These are phyloP conservation scores for Acanthurus tractus DNA, from an alignment of 2,797 vertebrate genomes.

Conservation along the genomic window DNA sequence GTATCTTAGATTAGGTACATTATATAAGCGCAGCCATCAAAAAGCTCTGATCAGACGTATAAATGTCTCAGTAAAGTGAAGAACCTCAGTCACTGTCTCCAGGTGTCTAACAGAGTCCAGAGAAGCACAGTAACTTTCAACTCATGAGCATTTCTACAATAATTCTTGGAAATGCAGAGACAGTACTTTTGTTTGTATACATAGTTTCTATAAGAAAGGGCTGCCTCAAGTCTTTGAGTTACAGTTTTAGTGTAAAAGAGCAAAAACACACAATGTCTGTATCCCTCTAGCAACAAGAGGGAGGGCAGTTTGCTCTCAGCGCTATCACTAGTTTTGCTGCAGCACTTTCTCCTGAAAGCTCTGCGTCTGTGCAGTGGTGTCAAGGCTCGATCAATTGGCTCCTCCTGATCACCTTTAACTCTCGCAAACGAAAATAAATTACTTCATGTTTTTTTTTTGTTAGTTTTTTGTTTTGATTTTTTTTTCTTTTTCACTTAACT, in stretches of 20 bases:
- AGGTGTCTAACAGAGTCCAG: slow-evolving; percentile 57
- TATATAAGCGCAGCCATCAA: slow-evolving; percentile 87
- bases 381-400: slow-evolving; percentile 74
- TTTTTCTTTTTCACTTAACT: slow-evolving; percentile 57
- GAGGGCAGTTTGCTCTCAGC: slow-evolving; percentile 78
- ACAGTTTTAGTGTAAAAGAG: slow-evolving; percentile 88
- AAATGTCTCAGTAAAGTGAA: slow-evolving; percentile 67
- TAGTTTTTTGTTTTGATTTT: neutral
- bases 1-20: slow-evolving; percentile 83
- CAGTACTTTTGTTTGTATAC: slow-evolving; percentile 79
- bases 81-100: slow-evolving; percentile 59
- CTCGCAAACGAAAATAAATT: slow-evolving; percentile 77
- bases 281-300: slow-evolving; percentile 79
- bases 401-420: slow-evolving; percentile 68
- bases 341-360: slow-evolving; percentile 81
- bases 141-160: slow-evolving; percentile 54
- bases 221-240: slow-evolving; percentile 87
- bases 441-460: slow-evolving; percentile 55
- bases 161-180: slow-evolving; percentile 85
- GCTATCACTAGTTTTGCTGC: slow-evolving; percentile 75
- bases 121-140: slow-evolving; percentile 65
- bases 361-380: slow-evolving; percentile 74
- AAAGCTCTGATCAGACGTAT: slow-evolving; percentile 84
- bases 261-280: slow-evolving; percentile 70
- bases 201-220: slow-evolving; percentile 87